A percentile compares a stretch with the other conserved stretches of the same genome.
phyloP scores from a whole-genome alignment of 1,140 invertebrate genomes.

The Nilaparvata lugens region DNA sequence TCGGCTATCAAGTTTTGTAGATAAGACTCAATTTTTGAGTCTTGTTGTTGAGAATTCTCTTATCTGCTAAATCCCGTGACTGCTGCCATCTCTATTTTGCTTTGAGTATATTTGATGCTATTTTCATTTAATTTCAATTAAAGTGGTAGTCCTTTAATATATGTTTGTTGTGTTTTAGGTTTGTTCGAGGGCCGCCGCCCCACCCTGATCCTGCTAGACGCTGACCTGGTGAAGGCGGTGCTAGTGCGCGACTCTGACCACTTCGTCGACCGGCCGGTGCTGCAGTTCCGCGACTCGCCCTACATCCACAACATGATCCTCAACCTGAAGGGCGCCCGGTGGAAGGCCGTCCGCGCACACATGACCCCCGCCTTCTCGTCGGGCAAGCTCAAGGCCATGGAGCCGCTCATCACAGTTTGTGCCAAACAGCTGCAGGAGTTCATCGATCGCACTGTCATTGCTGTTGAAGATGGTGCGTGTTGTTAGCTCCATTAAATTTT shows the following conservation, averaged over 20 bases:
- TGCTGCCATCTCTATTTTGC: no score
- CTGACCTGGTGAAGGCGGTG: conserved; percentile 44
- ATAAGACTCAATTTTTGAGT: no score
- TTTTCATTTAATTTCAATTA: no score
- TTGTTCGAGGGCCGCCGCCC: background rate
- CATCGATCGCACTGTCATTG: conserved; percentile 13
- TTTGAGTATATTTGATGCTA: no score
- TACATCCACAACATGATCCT: conserved; percentile 20
- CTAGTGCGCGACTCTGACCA: conserved; percentile 46
- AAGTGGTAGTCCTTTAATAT: no score
- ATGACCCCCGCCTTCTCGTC: conserved; percentile 47
- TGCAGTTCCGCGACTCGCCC: conserved; percentile 9
- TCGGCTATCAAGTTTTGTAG: no score
- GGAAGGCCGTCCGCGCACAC: conserved; percentile 43
- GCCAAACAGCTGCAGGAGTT: conserved; percentile 28
- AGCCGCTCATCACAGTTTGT: conserved; percentile 37
- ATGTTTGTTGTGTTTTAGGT: background rate
- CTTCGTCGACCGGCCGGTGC: conserved; percentile 39
- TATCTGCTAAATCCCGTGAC: no score
- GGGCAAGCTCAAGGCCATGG: conserved; percentile 47
- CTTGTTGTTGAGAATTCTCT: no score
- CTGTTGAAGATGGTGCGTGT: background rate
- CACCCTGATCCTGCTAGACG: conserved; percentile 28
- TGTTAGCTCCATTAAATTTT: no score
- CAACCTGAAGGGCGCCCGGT: conserved; percentile 35